A percentile compares a stretch with the other conserved stretches of the same genome.
Evolutionary conservation across 1,140 invertebrate species (phyloP).

Genomic region (Ceratina australensis): DNA sequence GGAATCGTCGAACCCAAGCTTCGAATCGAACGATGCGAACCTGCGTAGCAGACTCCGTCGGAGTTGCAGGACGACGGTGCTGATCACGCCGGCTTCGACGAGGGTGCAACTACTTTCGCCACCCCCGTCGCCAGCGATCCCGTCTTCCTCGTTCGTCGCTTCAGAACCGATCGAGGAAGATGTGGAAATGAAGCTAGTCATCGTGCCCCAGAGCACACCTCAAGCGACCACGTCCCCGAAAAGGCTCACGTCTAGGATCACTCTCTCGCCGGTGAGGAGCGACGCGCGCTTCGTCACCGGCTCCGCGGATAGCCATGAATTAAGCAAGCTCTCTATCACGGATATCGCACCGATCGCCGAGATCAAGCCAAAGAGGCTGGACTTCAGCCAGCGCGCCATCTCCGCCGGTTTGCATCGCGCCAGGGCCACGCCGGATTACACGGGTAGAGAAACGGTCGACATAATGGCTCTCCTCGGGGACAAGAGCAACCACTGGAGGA

Average conservation of each 20-base stretch:
- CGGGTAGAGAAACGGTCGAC: constrained; percentile 68
- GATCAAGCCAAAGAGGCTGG: constrained; percentile 72
- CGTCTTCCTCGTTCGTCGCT: constrained; percentile 59
- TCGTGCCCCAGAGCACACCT: constrained; percentile 62
- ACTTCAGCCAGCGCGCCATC: constrained; percentile 64
- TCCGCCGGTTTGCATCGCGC: constrained; percentile 39
- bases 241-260: constrained; percentile 25
- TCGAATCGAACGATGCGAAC: neutral
- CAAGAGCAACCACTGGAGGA: constrained; percentile 71
- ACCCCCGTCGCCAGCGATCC: constrained; percentile 67
- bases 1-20: constrained; percentile 10
- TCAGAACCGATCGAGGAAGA: constrained; percentile 61
- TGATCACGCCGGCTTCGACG: constrained; percentile 60
- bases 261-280: constrained; percentile 62
- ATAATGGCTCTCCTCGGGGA: constrained; percentile 71
- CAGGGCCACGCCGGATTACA: constrained; percentile 63
- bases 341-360: constrained; percentile 51
- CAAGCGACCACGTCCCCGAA: constrained; percentile 27
- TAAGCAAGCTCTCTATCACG: constrained; percentile 58
- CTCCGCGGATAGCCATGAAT: constrained; percentile 54
- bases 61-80: constrained; percentile 43
- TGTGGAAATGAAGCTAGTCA: constrained; percentile 64
- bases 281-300: constrained; percentile 48
- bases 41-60: constrained; percentile 30
- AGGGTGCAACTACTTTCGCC: constrained; percentile 56